Base-by-base conservation (phyloP, 2,113 vertebrate genomes). In the Mesocricetus auratus region DNA sequence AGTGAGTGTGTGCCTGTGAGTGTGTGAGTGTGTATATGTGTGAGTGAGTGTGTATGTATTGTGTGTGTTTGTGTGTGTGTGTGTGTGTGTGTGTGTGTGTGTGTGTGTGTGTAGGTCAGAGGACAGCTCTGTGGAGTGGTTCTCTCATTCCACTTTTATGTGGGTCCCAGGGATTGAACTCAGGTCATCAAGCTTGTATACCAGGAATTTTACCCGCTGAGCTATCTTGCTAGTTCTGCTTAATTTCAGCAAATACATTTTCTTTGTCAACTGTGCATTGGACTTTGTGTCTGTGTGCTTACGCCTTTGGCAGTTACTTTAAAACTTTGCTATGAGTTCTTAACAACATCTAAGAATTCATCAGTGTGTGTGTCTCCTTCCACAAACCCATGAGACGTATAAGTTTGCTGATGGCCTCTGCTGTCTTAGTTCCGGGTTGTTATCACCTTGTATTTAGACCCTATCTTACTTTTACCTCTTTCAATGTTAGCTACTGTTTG, bases 261-360 rank as follows among this genome's bases (percentile, higher is more conserved):
- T 60, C 5, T 88, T 47, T 53, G 50, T 82, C 36, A 36, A 2
- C 29, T 86, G 29, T 78, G 8, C 36, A 50, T 58, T 53, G 83
- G 64, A 50, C 56, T 88, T 92, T 88, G 26, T 45, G 71, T 66
- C 60, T n/a, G 16, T 22, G 31, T 79, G 62, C 8, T 26, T 81
- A n/a, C 92, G 64, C 45, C n/a, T 94, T 73, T 62, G 66, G 75
- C 24, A 68, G 4, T 82, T 93, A 86, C 77, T 56, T 91, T 69
- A 62, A 42, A 60, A 90, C 90, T 86, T 82, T 82, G 75, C 5
- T 45, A 47, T 31, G 58, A 82, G 68, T 87, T 5, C 26, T 74
- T 82, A 75, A 50, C 47, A 78, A 19, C 19, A 78, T 24, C 39
- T 24, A 39, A 36, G 78, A 91, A 42, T 58, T 60, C 33, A 42